phyloP scores from a whole-genome alignment of 2,113 vertebrate genomes.

The Crocuta crocuta region DNA sequence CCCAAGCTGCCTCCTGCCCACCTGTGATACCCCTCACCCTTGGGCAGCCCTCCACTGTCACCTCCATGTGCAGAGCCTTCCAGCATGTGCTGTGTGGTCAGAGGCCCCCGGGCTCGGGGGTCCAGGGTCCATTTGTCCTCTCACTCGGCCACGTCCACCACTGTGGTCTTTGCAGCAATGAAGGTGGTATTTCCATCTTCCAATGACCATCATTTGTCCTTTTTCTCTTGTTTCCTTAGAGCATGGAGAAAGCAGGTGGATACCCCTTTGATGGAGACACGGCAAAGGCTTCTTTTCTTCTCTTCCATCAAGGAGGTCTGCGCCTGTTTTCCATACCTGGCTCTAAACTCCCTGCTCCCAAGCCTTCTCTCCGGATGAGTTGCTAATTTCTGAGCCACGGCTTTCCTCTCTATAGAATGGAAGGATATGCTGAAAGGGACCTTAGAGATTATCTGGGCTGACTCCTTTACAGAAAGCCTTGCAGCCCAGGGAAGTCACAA shows the following conservation, averaged over 20 bases:
- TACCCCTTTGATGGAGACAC: neutral
- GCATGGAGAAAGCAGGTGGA: neutral
- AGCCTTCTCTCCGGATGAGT: neutral
- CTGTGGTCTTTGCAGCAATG: neutral
- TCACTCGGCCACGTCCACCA: neutral
- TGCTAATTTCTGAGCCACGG: neutral
- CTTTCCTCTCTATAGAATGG: neutral
- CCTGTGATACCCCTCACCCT: neutral
- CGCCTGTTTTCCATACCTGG: neutral
- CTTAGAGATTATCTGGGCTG: neutral
- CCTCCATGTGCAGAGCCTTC: too few species aligned
- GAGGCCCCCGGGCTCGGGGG: accelerated
- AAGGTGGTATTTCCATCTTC: neutral
- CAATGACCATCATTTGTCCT: neutral
- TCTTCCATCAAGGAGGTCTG: neutral
- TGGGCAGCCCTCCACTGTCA: neutral
- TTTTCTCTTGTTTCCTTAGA: neutral
- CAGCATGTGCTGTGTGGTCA: neutral
- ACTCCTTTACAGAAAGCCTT: neutral
- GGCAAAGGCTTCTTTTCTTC: neutral
- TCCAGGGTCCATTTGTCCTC: neutral
- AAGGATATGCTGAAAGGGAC: too few species aligned
- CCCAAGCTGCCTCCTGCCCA: neutral
- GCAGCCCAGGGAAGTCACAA: too few species aligned
- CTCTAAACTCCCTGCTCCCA: neutral